Evolutionary conservation across 35 echinoderm and acorn worm species (phyloP).

Genomic region (Acanthaster planci): DNA sequence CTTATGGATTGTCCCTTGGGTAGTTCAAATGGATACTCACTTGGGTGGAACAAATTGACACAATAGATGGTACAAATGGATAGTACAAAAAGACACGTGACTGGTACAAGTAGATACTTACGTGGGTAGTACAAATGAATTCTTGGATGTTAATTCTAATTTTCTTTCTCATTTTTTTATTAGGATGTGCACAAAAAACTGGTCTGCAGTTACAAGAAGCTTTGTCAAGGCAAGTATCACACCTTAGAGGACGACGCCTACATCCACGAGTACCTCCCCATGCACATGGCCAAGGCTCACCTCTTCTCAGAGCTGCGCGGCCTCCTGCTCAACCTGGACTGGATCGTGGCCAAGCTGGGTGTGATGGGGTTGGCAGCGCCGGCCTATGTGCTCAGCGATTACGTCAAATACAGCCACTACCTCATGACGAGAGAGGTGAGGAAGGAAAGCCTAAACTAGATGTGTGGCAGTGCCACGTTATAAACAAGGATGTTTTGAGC

Average conservation of each 20-base stretch:
- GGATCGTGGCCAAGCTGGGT: slow-evolving; percentile 57
- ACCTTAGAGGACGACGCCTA: slow-evolving; percentile 67
- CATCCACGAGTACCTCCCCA: slow-evolving; percentile 72
- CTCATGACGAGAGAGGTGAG: slow-evolving; percentile 36
- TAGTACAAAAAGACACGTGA: too few relatives aligned
- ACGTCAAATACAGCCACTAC: slow-evolving; percentile 50
- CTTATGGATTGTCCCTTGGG: too few relatives aligned
- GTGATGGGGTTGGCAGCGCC: slow-evolving; percentile 48
- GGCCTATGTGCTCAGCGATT: slow-evolving; percentile 70
- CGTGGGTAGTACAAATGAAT: too few relatives aligned
- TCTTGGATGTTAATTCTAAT: too few relatives aligned
- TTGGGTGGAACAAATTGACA: too few relatives aligned
- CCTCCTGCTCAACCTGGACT: slow-evolving; percentile 55
- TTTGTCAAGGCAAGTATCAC: slow-evolving; percentile 66
- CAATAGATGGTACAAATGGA: too few relatives aligned
- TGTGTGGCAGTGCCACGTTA: too few relatives aligned
- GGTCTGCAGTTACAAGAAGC: slow-evolving; percentile 52
- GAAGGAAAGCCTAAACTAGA: background rate
- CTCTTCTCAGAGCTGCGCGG: slow-evolving; percentile 34
- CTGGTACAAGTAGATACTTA: too few relatives aligned
- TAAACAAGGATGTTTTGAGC: too few relatives aligned
- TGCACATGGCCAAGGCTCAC: slow-evolving; percentile 64
- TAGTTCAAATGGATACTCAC: too few relatives aligned
- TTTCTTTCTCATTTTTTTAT: too few relatives aligned
- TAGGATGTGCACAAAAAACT: slow-evolving; percentile 67